phyloP scores from a whole-genome alignment of 2,797 vertebrate species.

The Clarias pachynema region DNA sequence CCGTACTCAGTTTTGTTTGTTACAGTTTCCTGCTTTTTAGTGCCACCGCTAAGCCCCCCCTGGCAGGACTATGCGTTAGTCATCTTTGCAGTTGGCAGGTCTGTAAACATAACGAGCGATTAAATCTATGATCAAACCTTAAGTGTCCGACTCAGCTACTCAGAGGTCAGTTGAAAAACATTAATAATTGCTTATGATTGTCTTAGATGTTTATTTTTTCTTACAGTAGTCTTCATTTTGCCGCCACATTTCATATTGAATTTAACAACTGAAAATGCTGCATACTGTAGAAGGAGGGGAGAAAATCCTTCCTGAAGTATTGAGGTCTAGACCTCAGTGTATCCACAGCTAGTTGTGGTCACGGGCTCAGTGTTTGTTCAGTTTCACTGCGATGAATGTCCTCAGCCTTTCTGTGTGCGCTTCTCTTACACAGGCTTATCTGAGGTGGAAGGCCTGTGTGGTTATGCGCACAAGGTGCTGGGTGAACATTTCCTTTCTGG shows the following conservation, averaged over 20 bases:
- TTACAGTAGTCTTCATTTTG: background rate
- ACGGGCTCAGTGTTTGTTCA: background rate
- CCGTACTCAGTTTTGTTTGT: background rate
- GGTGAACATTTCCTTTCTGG: constrained; percentile 18
- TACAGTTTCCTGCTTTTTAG: background rate
- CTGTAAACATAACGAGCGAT: background rate
- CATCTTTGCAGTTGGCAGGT: background rate
- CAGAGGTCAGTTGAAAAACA: background rate
- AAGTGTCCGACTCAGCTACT: background rate
- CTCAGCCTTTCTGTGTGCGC: background rate
- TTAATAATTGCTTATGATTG: background rate
- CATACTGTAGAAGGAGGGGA: background rate
- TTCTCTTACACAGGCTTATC: constrained; percentile 25
- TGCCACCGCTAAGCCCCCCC: background rate
- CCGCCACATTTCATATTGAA: background rate
- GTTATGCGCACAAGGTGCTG: background rate
- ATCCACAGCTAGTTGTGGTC: background rate
- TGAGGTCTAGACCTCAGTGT: background rate
- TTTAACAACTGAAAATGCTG: background rate
- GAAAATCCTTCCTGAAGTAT: background rate
- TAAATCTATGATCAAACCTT: background rate
- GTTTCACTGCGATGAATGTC: constrained; percentile 1
- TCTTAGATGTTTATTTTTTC: background rate
- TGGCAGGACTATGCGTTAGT: background rate
- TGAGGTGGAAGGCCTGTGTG: constrained; percentile 10